Evolutionary conservation across 2,113 vertebrate genomes (phyloP).

Genomic region (Callipepla californica): DNA sequence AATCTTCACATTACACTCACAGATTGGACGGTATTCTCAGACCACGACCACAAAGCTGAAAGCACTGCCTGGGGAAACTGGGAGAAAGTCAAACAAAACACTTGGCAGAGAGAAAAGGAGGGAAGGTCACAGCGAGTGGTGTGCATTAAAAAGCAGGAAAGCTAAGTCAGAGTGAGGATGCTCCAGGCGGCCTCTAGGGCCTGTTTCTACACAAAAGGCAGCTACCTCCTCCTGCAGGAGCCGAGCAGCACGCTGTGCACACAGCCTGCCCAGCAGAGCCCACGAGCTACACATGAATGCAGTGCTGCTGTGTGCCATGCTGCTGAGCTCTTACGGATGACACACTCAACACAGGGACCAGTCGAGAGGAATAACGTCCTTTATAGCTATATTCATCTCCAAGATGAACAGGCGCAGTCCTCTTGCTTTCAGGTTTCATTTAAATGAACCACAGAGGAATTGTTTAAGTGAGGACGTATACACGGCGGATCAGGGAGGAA

Average conservation of each 20-base stretch:
- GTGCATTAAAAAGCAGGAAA: background rate
- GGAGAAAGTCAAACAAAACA: background rate
- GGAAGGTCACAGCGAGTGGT: background rate
- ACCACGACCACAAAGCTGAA: background rate
- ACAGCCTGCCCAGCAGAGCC: too few species aligned
- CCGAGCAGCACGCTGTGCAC: too few species aligned
- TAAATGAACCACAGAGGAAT: background rate
- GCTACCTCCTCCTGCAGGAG: background rate
- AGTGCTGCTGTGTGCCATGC: background rate
- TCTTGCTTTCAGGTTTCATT: constrained; percentile 32
- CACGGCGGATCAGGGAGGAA: background rate
- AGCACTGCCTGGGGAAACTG: background rate
- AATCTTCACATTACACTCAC: background rate
- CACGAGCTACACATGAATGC: background rate
- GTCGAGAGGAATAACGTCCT: background rate
- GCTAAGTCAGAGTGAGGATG: background rate
- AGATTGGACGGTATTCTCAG: background rate
- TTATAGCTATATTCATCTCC: background rate
- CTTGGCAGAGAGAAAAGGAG: background rate
- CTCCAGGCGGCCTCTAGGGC: constrained; percentile 5
- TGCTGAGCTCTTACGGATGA: background rate
- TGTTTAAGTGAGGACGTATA: background rate
- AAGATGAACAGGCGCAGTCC: background rate
- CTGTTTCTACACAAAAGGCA: background rate
- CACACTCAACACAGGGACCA: background rate